Conservation (phyloP, 2,888 invertebrate genomes). For the Temnothorax ravouxi region DNA sequence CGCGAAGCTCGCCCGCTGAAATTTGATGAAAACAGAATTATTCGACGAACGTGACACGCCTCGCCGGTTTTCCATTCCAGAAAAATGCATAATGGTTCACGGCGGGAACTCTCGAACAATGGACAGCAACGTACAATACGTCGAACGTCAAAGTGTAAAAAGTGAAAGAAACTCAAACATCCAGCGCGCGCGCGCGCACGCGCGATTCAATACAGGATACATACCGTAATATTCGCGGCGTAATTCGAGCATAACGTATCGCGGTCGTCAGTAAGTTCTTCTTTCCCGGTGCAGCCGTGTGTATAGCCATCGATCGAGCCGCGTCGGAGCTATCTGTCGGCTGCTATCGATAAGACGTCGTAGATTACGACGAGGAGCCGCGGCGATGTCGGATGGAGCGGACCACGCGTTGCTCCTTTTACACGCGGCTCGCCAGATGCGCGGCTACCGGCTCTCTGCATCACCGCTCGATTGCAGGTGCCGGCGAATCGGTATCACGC, state of each 20-base stretch:
- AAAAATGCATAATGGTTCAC: conserved; percentile 37
- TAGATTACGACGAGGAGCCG: conserved; percentile 32
- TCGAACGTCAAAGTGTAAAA: conserved; percentile 41
- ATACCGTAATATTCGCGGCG: conserved; percentile 28
- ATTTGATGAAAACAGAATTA: conserved; percentile 39
- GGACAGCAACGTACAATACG: conserved; percentile 45
- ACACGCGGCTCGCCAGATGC: background rate
- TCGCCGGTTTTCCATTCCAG: conserved; percentile 2
- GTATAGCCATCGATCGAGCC: conserved; percentile 31
- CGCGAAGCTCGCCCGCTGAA: conserved; percentile 8
- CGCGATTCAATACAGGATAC: conserved; percentile 19
- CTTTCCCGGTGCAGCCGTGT: conserved; percentile 6
- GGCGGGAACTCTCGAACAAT: conserved; percentile 51
- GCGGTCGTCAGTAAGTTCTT: background rate
- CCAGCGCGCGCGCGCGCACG: background rate
- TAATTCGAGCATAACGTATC: conserved; percentile 49
- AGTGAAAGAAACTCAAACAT: conserved; percentile 41
- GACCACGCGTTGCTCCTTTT: conserved; percentile 30
- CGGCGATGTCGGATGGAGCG: conserved; percentile 22
- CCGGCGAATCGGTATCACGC: conserved; percentile 41
- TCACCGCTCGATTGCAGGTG: conserved; percentile 32
- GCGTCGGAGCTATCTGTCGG: conserved; percentile 25
- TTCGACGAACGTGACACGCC: conserved; percentile 34
- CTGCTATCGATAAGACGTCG: conserved; percentile 46
- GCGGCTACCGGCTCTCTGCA: conserved; percentile 30